Percentiles rank a stretch among this genome's conserved stretches.
Conservation (phyloP, 2,888 invertebrate genomes). For the Archips crataeganus region DNA sequence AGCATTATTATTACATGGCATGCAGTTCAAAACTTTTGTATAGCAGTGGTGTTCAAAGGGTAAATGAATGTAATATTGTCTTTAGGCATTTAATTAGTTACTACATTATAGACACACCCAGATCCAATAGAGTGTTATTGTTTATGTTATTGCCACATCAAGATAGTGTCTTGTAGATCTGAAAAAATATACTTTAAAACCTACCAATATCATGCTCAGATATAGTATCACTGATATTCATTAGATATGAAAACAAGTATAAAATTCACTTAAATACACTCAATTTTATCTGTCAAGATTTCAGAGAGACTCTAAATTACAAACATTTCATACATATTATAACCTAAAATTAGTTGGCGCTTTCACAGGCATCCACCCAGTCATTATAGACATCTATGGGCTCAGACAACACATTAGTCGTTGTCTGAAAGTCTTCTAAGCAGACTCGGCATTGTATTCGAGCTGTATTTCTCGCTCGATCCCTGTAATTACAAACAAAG, state of each 20-base stretch:
- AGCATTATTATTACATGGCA: too few species aligned
- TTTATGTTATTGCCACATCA: neutral
- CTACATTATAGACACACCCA: neutral
- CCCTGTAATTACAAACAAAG: slow-evolving; percentile 87
- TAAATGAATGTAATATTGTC: too few species aligned
- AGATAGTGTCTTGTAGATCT: neutral
- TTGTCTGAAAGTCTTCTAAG: slow-evolving; percentile 98
- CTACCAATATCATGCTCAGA: neutral
- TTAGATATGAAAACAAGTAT: slow-evolving; percentile 1
- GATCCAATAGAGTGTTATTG: neutral
- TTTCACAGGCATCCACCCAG: slow-evolving; percentile 99
- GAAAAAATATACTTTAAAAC: neutral
- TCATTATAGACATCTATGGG: slow-evolving; percentile 99
- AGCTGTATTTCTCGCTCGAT: slow-evolving; percentile 97
- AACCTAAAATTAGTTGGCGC: slow-evolving; percentile 87
- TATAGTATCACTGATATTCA: neutral
- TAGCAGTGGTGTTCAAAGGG: too few species aligned
- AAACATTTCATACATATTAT: slow-evolving; percentile 9
- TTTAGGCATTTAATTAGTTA: neutral
- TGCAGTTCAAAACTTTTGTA: too few species aligned
- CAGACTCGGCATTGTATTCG: slow-evolving; percentile 98
- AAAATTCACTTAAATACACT: slow-evolving; percentile 17
- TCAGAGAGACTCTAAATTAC: slow-evolving; percentile 28
- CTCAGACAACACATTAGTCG: slow-evolving; percentile 98
- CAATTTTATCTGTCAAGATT: slow-evolving; percentile 17